These are phyloP conservation scores for Erythrolamprus reginae DNA, from an alignment of 2,113 vertebrate species.

Conservation along the genomic window DNA sequence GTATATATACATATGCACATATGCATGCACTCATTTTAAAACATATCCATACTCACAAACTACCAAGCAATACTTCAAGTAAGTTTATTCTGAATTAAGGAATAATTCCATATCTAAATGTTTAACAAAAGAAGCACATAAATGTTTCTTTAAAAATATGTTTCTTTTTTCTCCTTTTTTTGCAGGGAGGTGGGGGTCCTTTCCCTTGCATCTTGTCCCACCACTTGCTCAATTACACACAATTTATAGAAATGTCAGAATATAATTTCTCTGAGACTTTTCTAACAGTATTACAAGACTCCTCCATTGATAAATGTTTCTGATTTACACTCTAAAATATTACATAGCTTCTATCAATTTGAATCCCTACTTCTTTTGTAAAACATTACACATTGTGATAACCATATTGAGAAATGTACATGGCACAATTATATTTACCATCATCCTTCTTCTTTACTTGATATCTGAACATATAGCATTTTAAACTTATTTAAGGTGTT, in stretches of 20 bases:
- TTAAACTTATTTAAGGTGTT: neutral
- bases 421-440: neutral
- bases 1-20: neutral
- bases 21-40: neutral
- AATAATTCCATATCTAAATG: neutral
- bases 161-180: neutral
- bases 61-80: neutral
- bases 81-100: neutral
- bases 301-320: neutral
- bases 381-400: neutral
- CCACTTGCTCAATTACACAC: neutral
- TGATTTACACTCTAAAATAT: neutral
- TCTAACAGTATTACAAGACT: neutral
- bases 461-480: neutral
- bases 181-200: neutral
- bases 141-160: neutral
- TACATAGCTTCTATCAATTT: neutral
- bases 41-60: neutral
- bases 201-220: neutral
- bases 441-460: neutral
- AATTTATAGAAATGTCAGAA: neutral
- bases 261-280: neutral
- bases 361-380: neutral
- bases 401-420: neutral
- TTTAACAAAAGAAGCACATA: neutral